These are phyloP conservation scores for Propsilocerus akamusi DNA, from an alignment of 1,140 invertebrate species.

Conservation along the genomic window DNA sequence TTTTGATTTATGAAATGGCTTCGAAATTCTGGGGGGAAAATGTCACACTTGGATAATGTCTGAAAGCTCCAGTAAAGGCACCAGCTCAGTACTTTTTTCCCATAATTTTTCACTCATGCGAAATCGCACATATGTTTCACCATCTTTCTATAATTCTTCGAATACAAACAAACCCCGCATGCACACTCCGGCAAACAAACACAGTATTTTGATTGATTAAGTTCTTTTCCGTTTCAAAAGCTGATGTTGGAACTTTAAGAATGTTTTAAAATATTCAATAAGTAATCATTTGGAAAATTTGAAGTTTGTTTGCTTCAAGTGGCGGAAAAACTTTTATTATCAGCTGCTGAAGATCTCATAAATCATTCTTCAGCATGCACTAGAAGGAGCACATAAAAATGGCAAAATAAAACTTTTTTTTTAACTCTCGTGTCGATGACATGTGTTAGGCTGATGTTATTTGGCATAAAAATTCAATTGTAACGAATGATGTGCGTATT, in stretches of 20 bases:
- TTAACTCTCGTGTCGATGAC: neutral
- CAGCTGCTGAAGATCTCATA: neutral
- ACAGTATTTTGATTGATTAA: slow-evolving; percentile 1
- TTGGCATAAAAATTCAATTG: slow-evolving; percentile 3
- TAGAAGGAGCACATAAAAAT: neutral
- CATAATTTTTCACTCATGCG: slow-evolving; percentile 1
- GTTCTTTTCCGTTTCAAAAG: neutral
- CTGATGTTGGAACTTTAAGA: neutral
- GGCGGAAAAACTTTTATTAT: neutral
- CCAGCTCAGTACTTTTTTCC: neutral
- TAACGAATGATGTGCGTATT: neutral
- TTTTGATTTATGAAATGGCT: neutral
- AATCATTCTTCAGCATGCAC: neutral
- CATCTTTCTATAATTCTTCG: too few relatives aligned
- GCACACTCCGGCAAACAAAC: too few relatives aligned
- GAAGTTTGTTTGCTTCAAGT: too few relatives aligned
- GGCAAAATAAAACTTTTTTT: neutral
- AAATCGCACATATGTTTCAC: neutral
- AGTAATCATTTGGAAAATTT: slow-evolving; percentile 3
- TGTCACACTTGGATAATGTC: neutral
- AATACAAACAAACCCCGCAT: too few relatives aligned
- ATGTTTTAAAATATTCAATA: neutral
- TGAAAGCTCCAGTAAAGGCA: neutral
- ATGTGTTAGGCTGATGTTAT: neutral
- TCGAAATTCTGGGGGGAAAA: neutral